Evolutionary conservation across 2,113 vertebrate genomes (phyloP).

Genomic region (Laticauda colubrina): DNA sequence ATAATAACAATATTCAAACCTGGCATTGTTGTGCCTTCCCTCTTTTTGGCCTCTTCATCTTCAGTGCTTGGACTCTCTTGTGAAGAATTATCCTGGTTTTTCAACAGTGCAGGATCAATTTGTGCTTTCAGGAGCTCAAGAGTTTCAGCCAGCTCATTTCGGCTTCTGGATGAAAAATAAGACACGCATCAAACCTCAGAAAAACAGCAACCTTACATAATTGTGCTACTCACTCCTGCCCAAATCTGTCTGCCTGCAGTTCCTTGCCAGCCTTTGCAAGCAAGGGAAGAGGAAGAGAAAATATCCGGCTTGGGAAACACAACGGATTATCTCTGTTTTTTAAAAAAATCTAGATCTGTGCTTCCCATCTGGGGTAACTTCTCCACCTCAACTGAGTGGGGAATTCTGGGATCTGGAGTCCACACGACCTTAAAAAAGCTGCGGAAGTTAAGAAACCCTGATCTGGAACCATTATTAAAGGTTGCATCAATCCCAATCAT

Average conservation of each 20-base stretch:
- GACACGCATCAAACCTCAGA: constrained; percentile 7
- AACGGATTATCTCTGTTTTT: background rate
- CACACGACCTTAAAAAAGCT: background rate
- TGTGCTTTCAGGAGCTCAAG: constrained; percentile 92
- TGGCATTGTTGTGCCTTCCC: constrained; percentile 68
- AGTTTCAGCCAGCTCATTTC: constrained; percentile 91
- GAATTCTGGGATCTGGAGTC: background rate
- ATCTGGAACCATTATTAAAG: background rate
- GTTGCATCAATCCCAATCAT: background rate
- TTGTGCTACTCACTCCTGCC: background rate
- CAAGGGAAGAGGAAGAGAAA: background rate
- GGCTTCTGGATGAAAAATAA: constrained; percentile 73
- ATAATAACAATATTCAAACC: constrained; percentile 46
- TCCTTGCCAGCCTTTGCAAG: background rate
- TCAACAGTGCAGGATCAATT: constrained; percentile 82
- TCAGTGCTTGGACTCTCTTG: constrained; percentile 75
- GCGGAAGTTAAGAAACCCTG: background rate
- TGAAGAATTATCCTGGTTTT: constrained; percentile 73
- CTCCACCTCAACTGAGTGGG: background rate
- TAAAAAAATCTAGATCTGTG: background rate
- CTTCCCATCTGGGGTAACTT: background rate
- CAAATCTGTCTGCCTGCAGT: no score
- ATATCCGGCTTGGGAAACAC: background rate
- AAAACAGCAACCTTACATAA: constrained; percentile 17
- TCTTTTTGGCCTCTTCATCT: constrained; percentile 75